Base-by-base conservation (phyloP, 2,888 invertebrate genomes). In the Pasiphila rectangulata region DNA sequence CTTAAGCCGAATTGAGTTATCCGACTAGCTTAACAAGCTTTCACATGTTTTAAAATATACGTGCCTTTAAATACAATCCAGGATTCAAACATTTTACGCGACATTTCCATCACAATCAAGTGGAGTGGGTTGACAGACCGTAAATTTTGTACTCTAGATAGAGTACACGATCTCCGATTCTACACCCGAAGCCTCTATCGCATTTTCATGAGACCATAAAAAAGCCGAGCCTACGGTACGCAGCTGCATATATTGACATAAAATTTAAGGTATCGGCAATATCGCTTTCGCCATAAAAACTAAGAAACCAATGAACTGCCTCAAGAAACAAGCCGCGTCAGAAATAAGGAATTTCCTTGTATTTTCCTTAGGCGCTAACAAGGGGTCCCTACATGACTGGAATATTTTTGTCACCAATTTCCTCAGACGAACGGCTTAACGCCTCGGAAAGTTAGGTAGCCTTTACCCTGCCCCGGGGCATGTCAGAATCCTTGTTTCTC, bases 361-460 rank as follows among this genome's bases (percentile, higher is more conserved):
- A 77, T 83, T 82, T 76, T 75, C 75, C 67, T 72, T 69, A 50
- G 72, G 66, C 75, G 75, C 75, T 86, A 86, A 85, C 85, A 86
- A 86, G 85, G 75, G 75, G 68, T 67, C 58, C 56, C 68, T 78
- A 81, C 87, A 88, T 84, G 87, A 86, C 80, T 76, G 74, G 87
- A 88, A 88, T 88, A 86, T 81, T 84, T 81, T 79, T 76, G 80
- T 79, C 83, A 74, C 75, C 79, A 84, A 83, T 84, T 83, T 84
- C 74, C 78, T 76, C 71, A 72, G 74, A 72, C 71, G 77, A 79
- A 80, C 72, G 78, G 80, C 79, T 85, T 83, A 83, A 77, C 75
- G 64, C 73, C 56, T 70, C 71, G 67, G 70, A 75, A 81, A 79
- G 77, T 82, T 79, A 75, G 78, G 77, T 72, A 76, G 77, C 77